A percentile compares a stretch with the other conserved stretches of the same genome.
Evolutionary conservation across 2,797 vertebrate genomes (phyloP).

Genomic region (Coregonus ussuriensis): DNA sequence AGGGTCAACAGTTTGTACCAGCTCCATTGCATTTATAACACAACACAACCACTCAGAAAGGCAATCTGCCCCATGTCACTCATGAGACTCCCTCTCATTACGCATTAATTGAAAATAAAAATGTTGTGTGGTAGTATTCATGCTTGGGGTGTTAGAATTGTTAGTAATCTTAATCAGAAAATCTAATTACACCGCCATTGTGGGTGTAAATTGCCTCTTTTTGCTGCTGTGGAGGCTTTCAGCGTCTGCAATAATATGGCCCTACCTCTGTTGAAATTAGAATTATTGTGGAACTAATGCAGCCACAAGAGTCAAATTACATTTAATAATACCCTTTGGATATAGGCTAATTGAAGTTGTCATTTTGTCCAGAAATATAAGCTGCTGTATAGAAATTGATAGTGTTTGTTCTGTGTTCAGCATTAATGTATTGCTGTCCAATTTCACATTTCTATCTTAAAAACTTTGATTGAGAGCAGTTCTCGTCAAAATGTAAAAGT

Average conservation of each 20-base stretch:
- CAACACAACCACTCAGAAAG: conserved; percentile 55
- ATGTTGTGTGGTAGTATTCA: conserved; percentile 58
- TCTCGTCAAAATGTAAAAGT: background rate
- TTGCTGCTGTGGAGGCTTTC: conserved; percentile 63
- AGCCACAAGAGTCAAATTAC: conserved; percentile 74
- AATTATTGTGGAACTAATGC: conserved; percentile 76
- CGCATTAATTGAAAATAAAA: conserved; percentile 66
- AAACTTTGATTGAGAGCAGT: background rate
- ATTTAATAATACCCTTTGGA: conserved; percentile 71
- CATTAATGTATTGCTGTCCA: background rate
- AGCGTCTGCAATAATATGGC: conserved; percentile 60
- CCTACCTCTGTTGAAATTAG: conserved; percentile 69
- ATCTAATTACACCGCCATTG: conserved; percentile 75
- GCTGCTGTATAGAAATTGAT: conserved; percentile 42
- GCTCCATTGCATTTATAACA: conserved; percentile 62
- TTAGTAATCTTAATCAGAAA: conserved; percentile 75
- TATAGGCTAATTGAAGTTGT: conserved; percentile 70
- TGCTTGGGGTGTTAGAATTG: conserved; percentile 60
- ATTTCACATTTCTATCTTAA: too few relatives aligned
- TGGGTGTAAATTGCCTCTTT: conserved; percentile 72
- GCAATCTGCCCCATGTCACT: conserved; percentile 49
- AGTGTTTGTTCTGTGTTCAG: conserved; percentile 44
- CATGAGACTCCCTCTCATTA: conserved; percentile 41
- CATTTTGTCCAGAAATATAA: conserved; percentile 57
- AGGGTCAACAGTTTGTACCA: conserved; percentile 54